Conservation (phyloP, 2,888 invertebrate species). For the Lepidonotus clava region DNA sequence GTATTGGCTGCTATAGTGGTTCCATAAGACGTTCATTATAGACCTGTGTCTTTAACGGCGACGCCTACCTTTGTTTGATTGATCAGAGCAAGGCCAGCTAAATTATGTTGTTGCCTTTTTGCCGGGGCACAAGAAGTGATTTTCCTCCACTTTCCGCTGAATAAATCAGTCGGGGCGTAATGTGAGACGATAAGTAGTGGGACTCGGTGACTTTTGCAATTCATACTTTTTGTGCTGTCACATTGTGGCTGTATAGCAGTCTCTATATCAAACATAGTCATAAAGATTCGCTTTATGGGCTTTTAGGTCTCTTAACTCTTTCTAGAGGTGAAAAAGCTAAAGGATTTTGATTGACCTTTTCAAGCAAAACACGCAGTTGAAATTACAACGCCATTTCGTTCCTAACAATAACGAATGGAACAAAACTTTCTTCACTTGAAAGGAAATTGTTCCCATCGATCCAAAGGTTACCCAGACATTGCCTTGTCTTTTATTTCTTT, state of each 20-base stretch:
- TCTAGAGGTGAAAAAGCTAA: too few species aligned
- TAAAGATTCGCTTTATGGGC: too few species aligned
- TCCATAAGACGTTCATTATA: too few species aligned
- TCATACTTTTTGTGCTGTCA: too few species aligned
- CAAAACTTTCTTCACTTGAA: background rate
- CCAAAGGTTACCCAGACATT: conserved; percentile 4
- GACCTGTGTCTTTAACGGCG: background rate
- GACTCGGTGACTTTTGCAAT: too few species aligned
- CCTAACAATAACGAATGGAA: background rate
- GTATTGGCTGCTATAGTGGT: background rate
- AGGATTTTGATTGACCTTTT: too few species aligned
- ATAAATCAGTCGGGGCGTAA: background rate
- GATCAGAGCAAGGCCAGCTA: background rate
- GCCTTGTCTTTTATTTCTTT: background rate
- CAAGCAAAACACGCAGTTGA: conserved; percentile 10
- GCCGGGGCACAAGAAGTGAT: background rate
- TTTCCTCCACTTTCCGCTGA: background rate
- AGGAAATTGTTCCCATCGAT: background rate
- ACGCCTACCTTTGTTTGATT: conserved; percentile 2
- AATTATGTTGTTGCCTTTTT: background rate
- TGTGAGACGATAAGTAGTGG: too few species aligned
- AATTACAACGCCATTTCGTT: background rate
- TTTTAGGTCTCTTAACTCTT: too few species aligned
- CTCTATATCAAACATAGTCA: too few species aligned
- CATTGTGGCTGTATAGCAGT: too few species aligned